Evolutionary conservation across 2,888 invertebrate genomes (phyloP), one percentile per base, ranked within the genome.

Genomic region (Orthosia gracilis): DNA sequence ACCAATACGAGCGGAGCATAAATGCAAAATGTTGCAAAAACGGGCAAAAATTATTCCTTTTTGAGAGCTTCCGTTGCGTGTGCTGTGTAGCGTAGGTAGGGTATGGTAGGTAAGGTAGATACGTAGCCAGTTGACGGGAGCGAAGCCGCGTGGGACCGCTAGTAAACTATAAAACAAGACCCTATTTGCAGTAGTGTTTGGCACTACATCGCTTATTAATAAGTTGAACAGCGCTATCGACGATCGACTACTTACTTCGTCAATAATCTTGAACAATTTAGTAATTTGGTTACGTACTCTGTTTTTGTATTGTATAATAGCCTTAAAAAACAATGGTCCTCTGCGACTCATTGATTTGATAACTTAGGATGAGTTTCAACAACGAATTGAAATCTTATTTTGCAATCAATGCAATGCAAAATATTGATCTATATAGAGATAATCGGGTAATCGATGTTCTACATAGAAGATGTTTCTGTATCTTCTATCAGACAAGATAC

Each of bases 91-190:
- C n/a, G n/a, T n/a, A n/a, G n/a, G n/a, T n/a, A n/a, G n/a, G n/a
- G n/a, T n/a, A n/a, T n/a, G n/a, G n/a, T n/a, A n/a, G n/a, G n/a
- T n/a, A n/a, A n/a, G n/a, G n/a, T n/a, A n/a, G n/a, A n/a, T n/a
- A n/a, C n/a, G n/a, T n/a, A n/a, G n/a, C n/a, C n/a, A n/a, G n/a
- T n/a, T n/a, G n/a, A n/a, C n/a, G n/a, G n/a, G n/a, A n/a, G n/a
- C n/a, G 26, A 26, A 26, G 26, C 26, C 26, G 26, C 26, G n/a
- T 26, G 26, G 26, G 4, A 26, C n/a, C n/a, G 26, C 26, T 26
- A 26, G 26, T 40, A 73, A 3, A 45, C 67, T 72, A 83, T 66
- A 68, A 49, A 64, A 50, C 64, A 68, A 84, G 80, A 84, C 18
- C 80, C 74, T 74, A 81, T 75, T 68, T 80, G 61, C 54, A 23